Evolutionary conservation across 1,140 invertebrate species (phyloP), one percentile per base, ranked within the genome.

Genomic region (Ptiloglossa arizonensis): DNA sequence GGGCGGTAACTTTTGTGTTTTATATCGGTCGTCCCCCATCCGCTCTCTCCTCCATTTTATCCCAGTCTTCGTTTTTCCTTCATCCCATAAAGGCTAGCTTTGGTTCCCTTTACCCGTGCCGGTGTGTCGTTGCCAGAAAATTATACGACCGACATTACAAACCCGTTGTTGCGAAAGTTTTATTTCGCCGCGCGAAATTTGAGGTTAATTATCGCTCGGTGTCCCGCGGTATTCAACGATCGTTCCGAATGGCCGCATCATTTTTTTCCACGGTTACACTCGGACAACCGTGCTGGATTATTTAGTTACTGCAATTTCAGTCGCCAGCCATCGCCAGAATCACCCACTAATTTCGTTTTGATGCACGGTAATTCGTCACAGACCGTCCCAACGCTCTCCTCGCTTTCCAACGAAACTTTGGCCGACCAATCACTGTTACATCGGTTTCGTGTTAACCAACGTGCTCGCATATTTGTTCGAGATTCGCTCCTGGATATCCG

Each of bases 1-100:
- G 72, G 70, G 59, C 69, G 44, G 75, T 63, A 84, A 63, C 48
- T 64, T 66, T 83, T 76, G 81, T 83, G 84, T 83, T 86, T 81
- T 80, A 80, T 82, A 86, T 87, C 80, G 86, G 73, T 57, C n/a
- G n/a, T n/a, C n/a, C n/a, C n/a, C n/a, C n/a, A n/a, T n/a, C n/a
- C n/a, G n/a, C n/a, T n/a, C n/a, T n/a, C n/a, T n/a, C n/a, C n/a
- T n/a, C n/a, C n/a, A n/a, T n/a, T n/a, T n/a, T n/a, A n/a, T 59
- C 29, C 59, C 56, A 27, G 48, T 22, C 27, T 54, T 57, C n/a
- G 32, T 73, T 68, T 66, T 79, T 76, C 77, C 54, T 59, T 60
- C 66, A 22, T 71, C 46, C 52, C 46, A 48, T 81, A 82, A 85
- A 84, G 75, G 79, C 69, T 80, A 78, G 79, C 77, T 69, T 56